phyloP scores from a whole-genome alignment of 2,888 invertebrate species.

The Diarsia dahlii region DNA sequence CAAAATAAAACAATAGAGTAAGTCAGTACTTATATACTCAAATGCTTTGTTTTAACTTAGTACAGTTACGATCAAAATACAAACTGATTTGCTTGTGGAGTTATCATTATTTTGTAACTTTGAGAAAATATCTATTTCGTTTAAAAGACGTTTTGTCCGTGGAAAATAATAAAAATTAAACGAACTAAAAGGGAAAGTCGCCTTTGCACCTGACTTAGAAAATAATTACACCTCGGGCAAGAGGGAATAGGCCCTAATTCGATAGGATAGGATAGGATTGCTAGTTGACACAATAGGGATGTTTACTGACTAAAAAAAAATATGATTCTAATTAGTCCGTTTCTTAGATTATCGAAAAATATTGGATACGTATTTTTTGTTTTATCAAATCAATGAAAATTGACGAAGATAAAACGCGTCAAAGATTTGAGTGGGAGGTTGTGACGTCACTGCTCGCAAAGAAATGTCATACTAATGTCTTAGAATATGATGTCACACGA shows the following conservation, averaged over 20 bases:
- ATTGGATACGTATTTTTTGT: too few relatives aligned
- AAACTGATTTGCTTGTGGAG: background rate
- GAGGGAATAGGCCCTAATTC: background rate
- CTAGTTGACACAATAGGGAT: background rate
- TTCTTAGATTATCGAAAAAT: too few relatives aligned
- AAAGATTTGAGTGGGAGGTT: too few relatives aligned
- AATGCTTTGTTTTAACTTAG: slow-evolving; percentile 28
- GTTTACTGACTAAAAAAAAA: too few relatives aligned
- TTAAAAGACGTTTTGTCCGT: background rate
- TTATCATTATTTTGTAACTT: background rate
- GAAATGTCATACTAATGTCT: too few relatives aligned
- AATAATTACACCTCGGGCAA: background rate
- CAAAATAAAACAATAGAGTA: slow-evolving; percentile 18
- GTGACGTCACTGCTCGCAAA: too few relatives aligned
- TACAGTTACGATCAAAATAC: background rate
- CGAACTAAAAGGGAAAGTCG: too few relatives aligned
- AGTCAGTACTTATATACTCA: slow-evolving; percentile 1
- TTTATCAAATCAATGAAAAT: too few relatives aligned
- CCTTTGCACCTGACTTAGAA: background rate
- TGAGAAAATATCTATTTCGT: background rate
- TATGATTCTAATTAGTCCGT: too few relatives aligned
- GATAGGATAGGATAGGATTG: background rate
- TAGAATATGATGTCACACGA: too few relatives aligned
- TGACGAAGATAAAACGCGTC: too few relatives aligned
- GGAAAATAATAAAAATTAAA: too few relatives aligned